Evolutionary conservation across 2,888 invertebrate genomes (phyloP), one percentile per base, ranked within the genome.

Genomic region (Cactoblastis cactorum): DNA sequence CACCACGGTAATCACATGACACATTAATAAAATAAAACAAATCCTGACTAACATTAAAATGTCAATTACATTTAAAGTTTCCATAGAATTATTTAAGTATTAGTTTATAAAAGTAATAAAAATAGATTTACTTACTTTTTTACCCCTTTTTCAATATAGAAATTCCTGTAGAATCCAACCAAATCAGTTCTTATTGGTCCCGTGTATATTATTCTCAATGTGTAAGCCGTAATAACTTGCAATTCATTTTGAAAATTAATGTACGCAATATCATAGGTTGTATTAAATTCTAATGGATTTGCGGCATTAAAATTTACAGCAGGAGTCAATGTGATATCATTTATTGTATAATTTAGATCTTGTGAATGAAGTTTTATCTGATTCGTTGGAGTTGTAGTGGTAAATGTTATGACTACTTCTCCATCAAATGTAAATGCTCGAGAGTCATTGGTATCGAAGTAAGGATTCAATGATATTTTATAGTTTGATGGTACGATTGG

Each of bases 151-250:
- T 90, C 78, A 3, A 76, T 63, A 61, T 93, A 93, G 35, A 88
- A 90, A 61, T 92, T 93, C 50, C 90, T 90, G 63, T 93, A 93
- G 61, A 94, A 93, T 48, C 94, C 94, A 50, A 72, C 83, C 56
- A 92, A 76, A 53, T 91, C 91, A 0, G 82, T 74, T 59, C 91
- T 91, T 24, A 94, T 86, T 0, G 78, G 73, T 1, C 93, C 93
- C 0, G 59, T 76, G 59, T 92, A 94, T 0, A 65, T 57, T 56
- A 94, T 91, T 14, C 68, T 74, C 39, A 94, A 64, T 0, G 61
- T 66, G 60, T 93, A 91, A 3, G 69, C 67, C 2, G 68, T 61
- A 1, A 80, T 85, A 0, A 63, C 63, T 45, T 66, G 54, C 11
- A 93, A 63, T 14, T 71, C 63, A 1, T 59, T 61, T 43, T 62